Conservation (phyloP, 1,140 invertebrate species). For the Odontomachus brunneus region DNA sequence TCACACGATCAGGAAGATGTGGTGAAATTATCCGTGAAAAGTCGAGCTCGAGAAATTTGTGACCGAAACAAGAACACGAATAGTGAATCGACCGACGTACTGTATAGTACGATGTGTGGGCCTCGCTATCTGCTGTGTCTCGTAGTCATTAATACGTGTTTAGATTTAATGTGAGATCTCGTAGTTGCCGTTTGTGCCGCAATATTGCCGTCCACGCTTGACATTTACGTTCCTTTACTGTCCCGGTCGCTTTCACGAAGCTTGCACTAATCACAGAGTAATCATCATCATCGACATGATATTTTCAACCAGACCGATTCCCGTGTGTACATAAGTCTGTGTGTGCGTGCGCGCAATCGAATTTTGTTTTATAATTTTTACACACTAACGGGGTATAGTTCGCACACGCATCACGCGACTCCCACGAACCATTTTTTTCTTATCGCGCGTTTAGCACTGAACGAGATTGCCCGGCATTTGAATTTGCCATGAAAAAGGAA, state of each 20-base stretch:
- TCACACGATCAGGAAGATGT: no score
- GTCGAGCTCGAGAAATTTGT: not conserved
- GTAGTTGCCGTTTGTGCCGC: conserved; percentile 22
- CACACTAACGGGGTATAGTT: conserved; percentile 8
- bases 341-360: not conserved
- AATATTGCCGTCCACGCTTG: conserved; percentile 42
- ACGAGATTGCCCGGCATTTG: not conserved
- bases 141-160: conserved; percentile 27
- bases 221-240: conserved; percentile 27
- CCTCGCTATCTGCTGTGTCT: conserved; percentile 22
- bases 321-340: not conserved
- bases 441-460: conserved; percentile 19
- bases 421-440: not conserved
- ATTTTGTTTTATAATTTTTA: conserved; percentile 34
- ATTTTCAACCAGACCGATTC: not conserved
- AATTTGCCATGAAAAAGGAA: not conserved
- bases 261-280: conserved; percentile 38
- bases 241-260: conserved; percentile 32
- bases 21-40: no score
- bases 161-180: conserved; percentile 45
- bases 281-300: conserved; percentile 3
- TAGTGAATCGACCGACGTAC: not conserved
- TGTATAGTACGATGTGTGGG: not conserved
- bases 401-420: conserved; percentile 32
- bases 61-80: conserved; percentile 14